phyloP scores from a whole-genome alignment of 35 echinoderm and acorn worm genomes.

The Patiria miniata region DNA sequence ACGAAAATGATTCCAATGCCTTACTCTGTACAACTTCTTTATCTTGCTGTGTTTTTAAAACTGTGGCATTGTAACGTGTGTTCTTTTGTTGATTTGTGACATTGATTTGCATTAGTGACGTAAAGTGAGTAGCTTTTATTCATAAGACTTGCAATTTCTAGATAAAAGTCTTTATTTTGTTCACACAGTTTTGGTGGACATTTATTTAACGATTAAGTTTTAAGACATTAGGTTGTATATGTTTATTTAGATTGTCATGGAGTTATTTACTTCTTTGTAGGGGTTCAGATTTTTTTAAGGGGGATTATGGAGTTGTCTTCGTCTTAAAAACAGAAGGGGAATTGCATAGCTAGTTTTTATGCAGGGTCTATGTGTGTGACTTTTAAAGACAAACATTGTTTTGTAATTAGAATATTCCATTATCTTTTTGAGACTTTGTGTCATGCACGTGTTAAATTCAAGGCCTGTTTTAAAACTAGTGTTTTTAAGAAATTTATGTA shows the following conservation, averaged over 20 bases:
- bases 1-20: neutral
- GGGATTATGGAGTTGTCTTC: too few relatives aligned
- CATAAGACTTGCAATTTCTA: too few relatives aligned
- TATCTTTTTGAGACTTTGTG: too few relatives aligned
- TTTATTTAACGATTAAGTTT: too few relatives aligned
- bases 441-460: too few relatives aligned
- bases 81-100: neutral
- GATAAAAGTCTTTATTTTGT: too few relatives aligned
- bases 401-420: too few relatives aligned
- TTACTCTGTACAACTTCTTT: conserved; percentile 6
- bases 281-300: too few relatives aligned
- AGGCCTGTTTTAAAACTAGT: too few relatives aligned
- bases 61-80: neutral
- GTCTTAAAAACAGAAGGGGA: neutral
- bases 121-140: too few relatives aligned
- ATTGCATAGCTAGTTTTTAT: neutral
- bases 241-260: neutral
- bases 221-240: neutral
- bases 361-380: conserved; percentile 3
- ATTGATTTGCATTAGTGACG: neutral
- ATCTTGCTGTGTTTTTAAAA: neutral
- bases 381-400: neutral
- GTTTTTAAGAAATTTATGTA: too few relatives aligned
- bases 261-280: neutral
- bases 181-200: too few relatives aligned